Evolutionary conservation across 37 sponge, comb jelly and placozoan genomes (phyloP), one percentile per base, ranked within the genome.

Genomic region (Crambe crambe): DNA sequence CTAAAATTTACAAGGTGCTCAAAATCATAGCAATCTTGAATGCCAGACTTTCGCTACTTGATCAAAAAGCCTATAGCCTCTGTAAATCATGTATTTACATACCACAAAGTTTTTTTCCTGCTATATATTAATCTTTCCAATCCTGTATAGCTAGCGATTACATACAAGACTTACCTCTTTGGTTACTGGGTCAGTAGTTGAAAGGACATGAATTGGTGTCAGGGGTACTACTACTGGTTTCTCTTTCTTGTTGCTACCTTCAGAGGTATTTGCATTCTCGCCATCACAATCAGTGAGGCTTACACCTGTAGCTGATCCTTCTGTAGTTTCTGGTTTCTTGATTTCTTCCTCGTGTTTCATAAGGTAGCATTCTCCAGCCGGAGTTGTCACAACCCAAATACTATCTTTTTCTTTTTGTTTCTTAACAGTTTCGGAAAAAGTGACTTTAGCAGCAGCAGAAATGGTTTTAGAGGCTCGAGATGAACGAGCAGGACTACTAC

Each of bases 111-210:
- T 51, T 51, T 15, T 51, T 15, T 18, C 9, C 9, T 15, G 15
- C 15, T 15, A 8, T 62, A 21, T 21, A 62, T 21, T 62, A 18
- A 35, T 37, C 12, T 37, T 18, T 37, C 21, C 20, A 68, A 35
- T 34, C 12, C 8, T 8, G 8, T 37, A 41, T 6, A 40, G n/a
- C 57, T 9, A 21, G 32, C 44, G 8, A 17, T 73, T 9, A 3
- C n/a, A n/a, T 31, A 10, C 38, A 42, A 37, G 5, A 70, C 78
- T 70, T 47, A 90, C 90, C 72, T 90, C 86, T 65, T 85, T 81
- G 15, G 91, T 86, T 37, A 86, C 56, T 25, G 87, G 91, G 59
- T 94, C 95, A 47, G 77, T 87, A 71, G 85, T 78, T 40, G 74
- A 35, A 73, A 80, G 65, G 10, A 73, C 30, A 5, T 56, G 43